phyloP scores from a whole-genome alignment of 2,113 vertebrate genomes.

The Pan paniscus region DNA sequence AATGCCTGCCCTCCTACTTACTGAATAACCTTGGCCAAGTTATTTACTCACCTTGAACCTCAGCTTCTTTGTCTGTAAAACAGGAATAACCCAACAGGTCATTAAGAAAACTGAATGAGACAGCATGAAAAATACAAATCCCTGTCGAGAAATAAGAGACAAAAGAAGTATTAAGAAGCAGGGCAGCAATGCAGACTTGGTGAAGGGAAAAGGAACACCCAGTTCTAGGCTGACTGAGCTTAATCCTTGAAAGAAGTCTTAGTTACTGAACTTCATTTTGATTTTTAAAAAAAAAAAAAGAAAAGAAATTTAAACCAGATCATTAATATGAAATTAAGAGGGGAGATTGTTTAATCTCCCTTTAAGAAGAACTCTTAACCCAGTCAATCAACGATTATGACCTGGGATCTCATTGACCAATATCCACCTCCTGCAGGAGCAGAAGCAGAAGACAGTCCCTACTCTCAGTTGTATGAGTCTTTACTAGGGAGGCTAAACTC shows the following conservation, averaged over 20 bases:
- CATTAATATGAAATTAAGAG: neutral
- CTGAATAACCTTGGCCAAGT: neutral
- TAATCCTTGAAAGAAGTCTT: neutral
- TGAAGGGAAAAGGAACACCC: neutral
- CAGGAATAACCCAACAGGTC: neutral
- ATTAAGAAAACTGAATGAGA: neutral
- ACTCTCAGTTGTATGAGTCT: neutral
- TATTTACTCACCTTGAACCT: neutral
- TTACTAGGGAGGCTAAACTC: neutral
- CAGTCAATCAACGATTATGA: neutral
- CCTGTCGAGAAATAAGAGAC: neutral
- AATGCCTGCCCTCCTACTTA: neutral
- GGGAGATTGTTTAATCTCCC: neutral
- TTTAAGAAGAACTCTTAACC: neutral
- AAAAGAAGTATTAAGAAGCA: too few species aligned
- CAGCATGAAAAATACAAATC: neutral
- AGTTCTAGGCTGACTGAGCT: neutral
- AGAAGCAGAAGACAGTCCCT: neutral
- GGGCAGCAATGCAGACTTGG: rapidly evolving
- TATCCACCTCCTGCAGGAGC: rapidly evolving
- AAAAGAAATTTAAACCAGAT: neutral
- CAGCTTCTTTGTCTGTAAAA: neutral
- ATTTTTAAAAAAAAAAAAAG: neutral
- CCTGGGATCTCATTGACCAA: neutral
- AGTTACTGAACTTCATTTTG: neutral